Evolutionary conservation across 2,797 vertebrate species (phyloP), one percentile per base, ranked within the genome.

Genomic region (Enoplosus armatus): DNA sequence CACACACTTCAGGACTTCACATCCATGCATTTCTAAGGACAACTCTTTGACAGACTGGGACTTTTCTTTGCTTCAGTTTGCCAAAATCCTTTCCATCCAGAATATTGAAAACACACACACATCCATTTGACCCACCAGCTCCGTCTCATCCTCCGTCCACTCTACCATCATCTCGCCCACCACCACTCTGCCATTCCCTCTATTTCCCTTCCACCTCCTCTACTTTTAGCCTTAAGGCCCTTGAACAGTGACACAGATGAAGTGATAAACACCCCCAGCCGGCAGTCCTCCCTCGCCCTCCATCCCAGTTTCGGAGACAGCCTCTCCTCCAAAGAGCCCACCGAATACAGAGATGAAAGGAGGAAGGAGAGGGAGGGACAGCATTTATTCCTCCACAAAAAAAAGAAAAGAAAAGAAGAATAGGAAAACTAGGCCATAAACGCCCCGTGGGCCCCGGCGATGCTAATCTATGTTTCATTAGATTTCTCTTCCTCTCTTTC

Each of bases 401-500:
- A 79, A 76, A 78, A 79, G 39, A 29, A 64, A 77, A 84, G 85
- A 54, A 75, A 64, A 85, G 73, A 84, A 89, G 82, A 91, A 93
- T 91, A 82, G 82, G 75, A 90, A 93, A 93, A 93, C 65, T 96
- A 95, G 95, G 95, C 92, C 95, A 95, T 92, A 92, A 93, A 94
- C 67, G 89, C 93, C 94, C 87, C 27, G 65, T 86, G 93, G 93
- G 93, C 83, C 80, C 76, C 72, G 0, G 69, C 67, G 88, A 94
- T 94, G 88, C 91, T 94, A 94, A 96, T 96, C 94, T 96, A 94
- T 94, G 92, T 95, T 95, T 95, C 90, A 95, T 95, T 94, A 93
- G 88, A 93, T 92, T 91, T 72, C 83, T 84, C 87, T 75, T 87
- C 77, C 67, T 75, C 76, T 61, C 60, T 14, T 60, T 77, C 73